Conservation (phyloP, 2,797 vertebrate species). For the Sphaeramia orbicularis region DNA sequence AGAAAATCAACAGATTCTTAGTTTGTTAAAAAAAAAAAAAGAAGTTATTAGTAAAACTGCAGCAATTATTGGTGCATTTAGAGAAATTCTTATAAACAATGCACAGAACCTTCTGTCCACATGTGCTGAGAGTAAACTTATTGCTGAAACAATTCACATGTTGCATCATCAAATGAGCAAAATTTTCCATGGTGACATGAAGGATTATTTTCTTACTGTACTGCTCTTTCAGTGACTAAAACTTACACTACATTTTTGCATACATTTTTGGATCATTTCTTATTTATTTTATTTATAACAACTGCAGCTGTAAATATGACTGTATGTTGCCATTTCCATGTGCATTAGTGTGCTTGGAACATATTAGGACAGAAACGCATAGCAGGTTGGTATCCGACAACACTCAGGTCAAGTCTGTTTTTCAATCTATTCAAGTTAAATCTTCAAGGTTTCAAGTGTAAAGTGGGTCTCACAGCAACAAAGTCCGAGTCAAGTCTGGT, state of each 20-base stretch:
- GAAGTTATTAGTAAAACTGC: conserved; percentile 6
- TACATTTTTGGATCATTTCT: conserved; percentile 70
- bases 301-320: neutral
- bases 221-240: conserved; percentile 45
- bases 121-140: conserved; percentile 28
- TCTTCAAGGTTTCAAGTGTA: too few species aligned
- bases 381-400: too few species aligned
- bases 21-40: conserved; percentile 6
- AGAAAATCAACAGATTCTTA: conserved; percentile 5
- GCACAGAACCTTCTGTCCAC: conserved; percentile 3
- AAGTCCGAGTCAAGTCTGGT: too few species aligned
- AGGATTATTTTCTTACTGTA: conserved; percentile 56
- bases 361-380: conserved; percentile 11
- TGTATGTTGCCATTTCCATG: conserved; percentile 38
- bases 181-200: conserved; percentile 44
- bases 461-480: too few species aligned
- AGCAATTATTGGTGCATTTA: neutral
- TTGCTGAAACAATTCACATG: conserved; percentile 60
- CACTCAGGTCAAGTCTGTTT: too few species aligned
- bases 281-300: neutral
- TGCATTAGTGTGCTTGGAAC: conserved; percentile 34
- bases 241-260: conserved; percentile 62
- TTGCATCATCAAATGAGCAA: conserved; percentile 69
- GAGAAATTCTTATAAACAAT: neutral
- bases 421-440: too few species aligned